phyloP scores from a whole-genome alignment of 2,888 invertebrate species.

The Xestia ashworthii region DNA sequence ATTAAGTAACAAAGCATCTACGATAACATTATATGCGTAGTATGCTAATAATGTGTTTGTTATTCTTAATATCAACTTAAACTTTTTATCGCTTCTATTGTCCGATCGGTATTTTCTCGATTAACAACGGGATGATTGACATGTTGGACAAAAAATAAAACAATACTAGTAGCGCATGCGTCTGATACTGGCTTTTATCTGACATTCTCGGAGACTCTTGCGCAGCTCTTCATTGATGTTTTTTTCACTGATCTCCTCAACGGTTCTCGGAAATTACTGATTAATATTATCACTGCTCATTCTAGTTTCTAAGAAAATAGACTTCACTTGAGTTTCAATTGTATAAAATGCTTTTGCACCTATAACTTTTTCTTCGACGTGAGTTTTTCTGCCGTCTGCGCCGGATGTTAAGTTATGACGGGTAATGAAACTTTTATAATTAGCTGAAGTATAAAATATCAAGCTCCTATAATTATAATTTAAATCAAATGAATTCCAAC shows the following conservation, averaged over 20 bases:
- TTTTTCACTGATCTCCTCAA: slow-evolving; percentile 58
- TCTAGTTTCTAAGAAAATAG: slow-evolving; percentile 61
- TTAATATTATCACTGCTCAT: slow-evolving; percentile 58
- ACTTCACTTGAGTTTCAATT: slow-evolving; percentile 53
- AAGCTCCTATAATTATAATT: slow-evolving; percentile 49
- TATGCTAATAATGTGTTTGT: slow-evolving; percentile 74
- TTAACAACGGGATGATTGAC: slow-evolving; percentile 80
- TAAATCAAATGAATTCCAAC: slow-evolving; percentile 54
- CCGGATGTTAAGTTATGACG: slow-evolving; percentile 30
- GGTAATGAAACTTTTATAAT: slow-evolving; percentile 53
- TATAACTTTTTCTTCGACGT: slow-evolving; percentile 40
- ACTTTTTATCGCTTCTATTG: slow-evolving; percentile 81
- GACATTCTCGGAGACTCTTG: slow-evolving; percentile 60
- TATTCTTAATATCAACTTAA: slow-evolving; percentile 71
- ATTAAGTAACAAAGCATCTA: slow-evolving; percentile 72
- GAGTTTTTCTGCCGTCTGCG: slow-evolving; percentile 42
- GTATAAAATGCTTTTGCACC: slow-evolving; percentile 46
- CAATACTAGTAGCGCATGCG: slow-evolving; percentile 77
- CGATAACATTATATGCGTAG: slow-evolving; percentile 71
- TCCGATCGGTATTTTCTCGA: slow-evolving; percentile 80
- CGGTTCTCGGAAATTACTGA: slow-evolving; percentile 59
- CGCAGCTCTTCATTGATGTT: slow-evolving; percentile 64
- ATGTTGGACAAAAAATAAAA: slow-evolving; percentile 80
- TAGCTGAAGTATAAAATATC: slow-evolving; percentile 44
- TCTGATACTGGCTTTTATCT: slow-evolving; percentile 74